Evolutionary conservation across 2,888 invertebrate species (phyloP).

Genomic region (Nyleta sp.): DNA sequence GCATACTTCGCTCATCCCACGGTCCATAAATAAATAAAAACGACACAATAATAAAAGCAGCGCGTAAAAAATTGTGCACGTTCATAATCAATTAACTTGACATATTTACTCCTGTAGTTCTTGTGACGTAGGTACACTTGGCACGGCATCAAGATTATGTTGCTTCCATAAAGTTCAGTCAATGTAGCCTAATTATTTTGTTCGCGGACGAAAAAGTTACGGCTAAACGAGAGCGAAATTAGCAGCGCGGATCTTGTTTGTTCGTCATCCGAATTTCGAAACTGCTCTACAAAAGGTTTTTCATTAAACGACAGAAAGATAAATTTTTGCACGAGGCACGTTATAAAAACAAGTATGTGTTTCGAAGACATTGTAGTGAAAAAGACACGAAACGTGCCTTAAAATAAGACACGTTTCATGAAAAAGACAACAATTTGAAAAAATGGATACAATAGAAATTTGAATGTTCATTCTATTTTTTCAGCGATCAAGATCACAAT

Average conservation of each 20-base stretch:
- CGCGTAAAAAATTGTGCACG: constrained; percentile 19
- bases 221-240: constrained; percentile 46
- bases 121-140: constrained; percentile 62
- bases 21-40: constrained; percentile 29
- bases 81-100: constrained; percentile 53
- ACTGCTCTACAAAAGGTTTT: background rate
- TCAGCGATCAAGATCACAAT: too few relatives aligned
- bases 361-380: too few relatives aligned
- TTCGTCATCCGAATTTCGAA: background rate
- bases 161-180: constrained; percentile 58
- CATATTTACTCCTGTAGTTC: constrained; percentile 50
- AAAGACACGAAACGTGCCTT: too few relatives aligned
- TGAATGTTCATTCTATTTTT: too few relatives aligned
- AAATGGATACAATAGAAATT: too few relatives aligned
- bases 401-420: too few relatives aligned
- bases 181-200: constrained; percentile 57
- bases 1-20: background rate
- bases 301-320: too few relatives aligned
- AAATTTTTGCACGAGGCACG: too few relatives aligned
- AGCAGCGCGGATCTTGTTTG: constrained; percentile 20
- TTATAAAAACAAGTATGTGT: too few relatives aligned
- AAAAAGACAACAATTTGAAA: too few relatives aligned
- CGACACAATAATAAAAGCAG: background rate
- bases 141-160: constrained; percentile 66
- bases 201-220: constrained; percentile 52